Evolutionary conservation across 2,888 invertebrate species (phyloP), one percentile per base, ranked within the genome.

Genomic region (Limnephilus marmoratus): DNA sequence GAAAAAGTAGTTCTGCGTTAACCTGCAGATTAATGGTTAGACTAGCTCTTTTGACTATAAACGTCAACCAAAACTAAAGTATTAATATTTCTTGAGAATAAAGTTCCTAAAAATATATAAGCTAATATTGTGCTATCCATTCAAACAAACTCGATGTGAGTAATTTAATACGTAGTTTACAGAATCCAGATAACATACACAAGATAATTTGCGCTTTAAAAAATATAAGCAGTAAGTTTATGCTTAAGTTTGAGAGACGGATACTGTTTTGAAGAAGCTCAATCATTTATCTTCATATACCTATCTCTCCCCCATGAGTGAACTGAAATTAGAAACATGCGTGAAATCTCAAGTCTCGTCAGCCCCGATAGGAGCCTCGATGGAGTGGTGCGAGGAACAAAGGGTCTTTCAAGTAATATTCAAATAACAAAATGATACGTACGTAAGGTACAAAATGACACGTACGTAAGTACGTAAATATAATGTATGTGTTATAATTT

Each of bases 291-390:
- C 88, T 89, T 89, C 88, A 89, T 89, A 89, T 89, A 81, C 80
- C 80, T 89, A 89, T 89, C 81, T 89, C 80, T 89, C 88, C 45
- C 88, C 88, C 88, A 89, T 89, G 88, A 89, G 88, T 89, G 88
- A 89, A 89, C 88, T 31, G 80, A 81, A 89, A 89, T 89, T 89
- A 89, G 88, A 89, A 89, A 89, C 88, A 88, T 68, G 88, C 88
- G 68, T 41, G 81, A 81, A 24, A 80, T 41, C 81, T 41, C 80
- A 80, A 24, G 88, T 41, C 88, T 37, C 80, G 81, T n/a, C 88
- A 89, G 12, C 81, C n/a, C n/a, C 68, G 24, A 9, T 18, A 68
- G 68, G 68, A 68, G n/a, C 24, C 24, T 68, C 49, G 45, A 45
- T 15, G 24, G 68, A 68, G 68, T 68, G 9, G 24, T 68, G 68